A percentile compares a stretch with the other conserved stretches of the same genome.
These are phyloP conservation scores for Myocastor coypus DNA, from an alignment of 2,113 vertebrate species.

Conservation along the genomic window DNA sequence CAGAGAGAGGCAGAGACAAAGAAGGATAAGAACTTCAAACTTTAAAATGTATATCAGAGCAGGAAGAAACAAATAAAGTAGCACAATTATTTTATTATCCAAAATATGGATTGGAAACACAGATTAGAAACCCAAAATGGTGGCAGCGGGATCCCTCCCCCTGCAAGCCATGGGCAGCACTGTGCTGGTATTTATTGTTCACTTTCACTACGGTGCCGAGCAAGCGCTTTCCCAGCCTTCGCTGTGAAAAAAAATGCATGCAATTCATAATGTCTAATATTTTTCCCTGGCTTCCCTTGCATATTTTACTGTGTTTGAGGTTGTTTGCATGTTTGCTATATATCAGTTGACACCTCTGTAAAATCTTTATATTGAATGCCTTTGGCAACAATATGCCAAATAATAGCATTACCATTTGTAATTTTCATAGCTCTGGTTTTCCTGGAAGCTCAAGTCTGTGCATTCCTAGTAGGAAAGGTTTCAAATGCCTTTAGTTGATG, in stretches of 20 bases:
- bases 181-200: conserved; percentile 87
- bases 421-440: conserved; percentile 86
- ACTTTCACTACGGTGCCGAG: conserved; percentile 85
- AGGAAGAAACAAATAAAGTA: conserved; percentile 76
- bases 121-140: conserved; percentile 82
- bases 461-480: conserved; percentile 84
- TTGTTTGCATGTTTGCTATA: conserved; percentile 89
- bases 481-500: conserved; percentile 81
- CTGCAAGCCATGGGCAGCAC: conserved; percentile 77
- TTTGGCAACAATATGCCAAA: conserved; percentile 88
- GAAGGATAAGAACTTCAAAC: conserved; percentile 79
- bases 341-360: conserved; percentile 91
- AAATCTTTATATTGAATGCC: conserved; percentile 90
- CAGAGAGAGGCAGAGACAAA: no score
- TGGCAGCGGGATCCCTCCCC: background rate
- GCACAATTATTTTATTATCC: conserved; percentile 82
- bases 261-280: conserved; percentile 88
- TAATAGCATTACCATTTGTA: conserved; percentile 88
- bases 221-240: conserved; percentile 83
- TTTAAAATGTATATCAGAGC: conserved; percentile 84
- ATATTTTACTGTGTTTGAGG: conserved; percentile 87
- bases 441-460: conserved; percentile 82
- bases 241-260: conserved; percentile 83
- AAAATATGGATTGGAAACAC: conserved; percentile 77
- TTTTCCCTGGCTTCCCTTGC: conserved; percentile 81